phyloP scores from a whole-genome alignment of 2,113 vertebrate species.

The Dendropsophus ebraccatus region DNA sequence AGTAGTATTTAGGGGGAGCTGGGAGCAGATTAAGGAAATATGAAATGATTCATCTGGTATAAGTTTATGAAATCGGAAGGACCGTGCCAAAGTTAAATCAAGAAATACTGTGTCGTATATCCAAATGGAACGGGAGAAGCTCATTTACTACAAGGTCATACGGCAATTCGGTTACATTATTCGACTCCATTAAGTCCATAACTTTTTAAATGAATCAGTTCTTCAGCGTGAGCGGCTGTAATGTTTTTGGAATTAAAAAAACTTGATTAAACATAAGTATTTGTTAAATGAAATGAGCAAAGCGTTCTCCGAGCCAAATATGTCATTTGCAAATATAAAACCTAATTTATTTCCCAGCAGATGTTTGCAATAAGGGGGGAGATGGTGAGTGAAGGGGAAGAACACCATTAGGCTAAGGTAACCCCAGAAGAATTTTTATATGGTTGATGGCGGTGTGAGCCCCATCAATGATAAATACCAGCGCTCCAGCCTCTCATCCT shows the following conservation, averaged over 20 bases:
- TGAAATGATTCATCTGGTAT: constrained; percentile 65
- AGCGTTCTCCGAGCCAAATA: constrained; percentile 61
- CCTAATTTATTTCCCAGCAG: constrained; percentile 64
- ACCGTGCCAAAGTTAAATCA: constrained; percentile 63
- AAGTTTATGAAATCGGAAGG: constrained; percentile 65
- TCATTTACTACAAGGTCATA: constrained; percentile 63
- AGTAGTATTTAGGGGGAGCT: constrained; percentile 67
- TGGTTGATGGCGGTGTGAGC: constrained; percentile 60
- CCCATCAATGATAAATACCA: constrained; percentile 55
- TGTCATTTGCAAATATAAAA: constrained; percentile 65
- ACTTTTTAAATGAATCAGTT: constrained; percentile 64
- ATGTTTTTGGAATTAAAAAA: constrained; percentile 57
- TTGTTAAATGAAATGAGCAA: constrained; percentile 58
- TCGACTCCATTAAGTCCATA: constrained; percentile 66
- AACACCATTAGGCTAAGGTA: constrained; percentile 59
- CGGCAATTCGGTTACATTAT: constrained; percentile 65
- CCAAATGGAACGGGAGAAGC: constrained; percentile 64
- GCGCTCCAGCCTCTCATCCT: constrained; percentile 55
- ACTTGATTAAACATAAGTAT: constrained; percentile 56
- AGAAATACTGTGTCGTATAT: constrained; percentile 64
- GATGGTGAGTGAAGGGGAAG: constrained; percentile 63
- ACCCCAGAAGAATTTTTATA: constrained; percentile 44
- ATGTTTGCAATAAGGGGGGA: constrained; percentile 64
- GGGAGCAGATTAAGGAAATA: constrained; percentile 72
- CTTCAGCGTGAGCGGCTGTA: constrained; percentile 67